These are phyloP conservation scores for Probosciger aterrimus DNA, from an alignment of 2,113 vertebrate species.

Conservation along the genomic window DNA sequence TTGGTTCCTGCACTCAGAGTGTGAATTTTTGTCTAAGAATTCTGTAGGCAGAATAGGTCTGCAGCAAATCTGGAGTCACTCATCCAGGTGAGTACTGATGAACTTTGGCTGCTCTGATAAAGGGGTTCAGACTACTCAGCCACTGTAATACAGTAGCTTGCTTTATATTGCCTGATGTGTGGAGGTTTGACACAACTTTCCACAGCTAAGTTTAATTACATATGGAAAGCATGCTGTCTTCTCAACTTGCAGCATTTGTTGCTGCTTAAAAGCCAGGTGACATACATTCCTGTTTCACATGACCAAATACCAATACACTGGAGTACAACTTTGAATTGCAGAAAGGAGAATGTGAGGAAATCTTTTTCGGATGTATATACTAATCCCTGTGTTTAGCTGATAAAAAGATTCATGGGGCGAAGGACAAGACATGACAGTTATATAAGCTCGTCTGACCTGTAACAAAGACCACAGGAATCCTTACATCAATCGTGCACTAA, in stretches of 20 bases:
- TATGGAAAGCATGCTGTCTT: background rate
- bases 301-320: background rate
- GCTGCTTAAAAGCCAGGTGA: background rate
- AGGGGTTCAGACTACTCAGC: background rate
- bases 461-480: background rate
- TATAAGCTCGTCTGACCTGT: background rate
- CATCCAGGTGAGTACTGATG: background rate
- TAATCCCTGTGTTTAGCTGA: background rate
- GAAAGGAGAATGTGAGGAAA: background rate
- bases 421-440: background rate
- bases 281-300: background rate
- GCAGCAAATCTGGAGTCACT: background rate
- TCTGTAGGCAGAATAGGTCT: background rate
- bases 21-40: background rate
- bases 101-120: accelerated
- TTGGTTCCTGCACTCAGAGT: background rate
- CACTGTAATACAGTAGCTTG: background rate
- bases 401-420: background rate
- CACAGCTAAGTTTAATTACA: background rate
- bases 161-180: background rate
- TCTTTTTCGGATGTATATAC: background rate
- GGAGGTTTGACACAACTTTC: background rate
- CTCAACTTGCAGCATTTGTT: background rate
- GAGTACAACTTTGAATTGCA: background rate
- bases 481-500: background rate